Conservation (phyloP, 2,113 vertebrate species). For the Pleuronectes platessa region DNA sequence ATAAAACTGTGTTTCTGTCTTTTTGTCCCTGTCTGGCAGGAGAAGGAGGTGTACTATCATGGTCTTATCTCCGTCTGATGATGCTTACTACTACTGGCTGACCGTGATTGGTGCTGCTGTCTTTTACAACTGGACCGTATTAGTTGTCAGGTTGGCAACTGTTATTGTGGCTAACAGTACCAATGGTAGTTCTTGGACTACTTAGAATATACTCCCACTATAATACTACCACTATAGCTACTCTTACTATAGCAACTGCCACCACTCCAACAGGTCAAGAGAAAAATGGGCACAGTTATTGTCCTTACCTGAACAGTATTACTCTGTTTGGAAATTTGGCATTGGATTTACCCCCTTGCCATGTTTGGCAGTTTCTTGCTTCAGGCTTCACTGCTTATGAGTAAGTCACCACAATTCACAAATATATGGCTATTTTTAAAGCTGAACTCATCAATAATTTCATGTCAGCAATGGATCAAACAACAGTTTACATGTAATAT, state of each 20-base stretch:
- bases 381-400: too few species aligned
- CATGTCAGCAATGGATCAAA: too few species aligned
- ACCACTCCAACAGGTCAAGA: not conserved
- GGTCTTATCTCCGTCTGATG: slow-evolving; percentile 89
- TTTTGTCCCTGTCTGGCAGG: slow-evolving; percentile 32
- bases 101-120: slow-evolving; percentile 88
- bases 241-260: not conserved
- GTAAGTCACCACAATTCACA: too few species aligned
- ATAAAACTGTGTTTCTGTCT: not conserved
- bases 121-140: slow-evolving; percentile 93
- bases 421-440: too few species aligned
- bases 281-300: not conserved
- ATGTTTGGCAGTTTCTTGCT: not conserved
- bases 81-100: slow-evolving; percentile 92
- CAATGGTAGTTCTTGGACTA: not conserved
- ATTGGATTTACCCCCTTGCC: not conserved
- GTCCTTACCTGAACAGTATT: not conserved
- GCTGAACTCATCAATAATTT: too few species aligned
- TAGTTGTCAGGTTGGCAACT: slow-evolving; percentile 88
- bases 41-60: slow-evolving; percentile 82
- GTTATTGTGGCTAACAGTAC: not conserved
- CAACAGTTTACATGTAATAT: too few species aligned
- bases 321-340: not conserved
- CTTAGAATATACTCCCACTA: not conserved
- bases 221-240: not conserved